phyloP scores from a whole-genome alignment of 2,113 vertebrate genomes.

The Chiloscyllium plagiosum region DNA sequence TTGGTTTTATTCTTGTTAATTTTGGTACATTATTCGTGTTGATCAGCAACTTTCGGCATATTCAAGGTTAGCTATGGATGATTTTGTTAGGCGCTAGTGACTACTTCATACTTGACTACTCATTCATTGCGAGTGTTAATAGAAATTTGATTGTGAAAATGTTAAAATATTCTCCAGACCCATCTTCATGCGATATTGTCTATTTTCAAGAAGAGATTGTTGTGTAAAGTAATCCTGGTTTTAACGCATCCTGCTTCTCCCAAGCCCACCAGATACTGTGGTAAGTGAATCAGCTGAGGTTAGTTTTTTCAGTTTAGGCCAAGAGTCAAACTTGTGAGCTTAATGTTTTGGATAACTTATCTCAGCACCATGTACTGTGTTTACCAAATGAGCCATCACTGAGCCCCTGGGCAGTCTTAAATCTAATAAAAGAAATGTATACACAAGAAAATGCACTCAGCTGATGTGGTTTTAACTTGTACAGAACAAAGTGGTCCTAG shows the following conservation, averaged over 20 bases:
- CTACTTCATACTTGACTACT: background rate
- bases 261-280: background rate
- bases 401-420: background rate
- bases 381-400: background rate
- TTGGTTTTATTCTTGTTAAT: background rate
- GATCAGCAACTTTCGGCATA: background rate
- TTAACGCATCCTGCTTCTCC: too few relatives aligned
- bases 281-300: background rate
- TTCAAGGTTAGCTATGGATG: background rate
- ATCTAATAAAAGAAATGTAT: background rate
- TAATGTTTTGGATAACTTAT: background rate
- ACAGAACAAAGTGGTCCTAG: background rate
- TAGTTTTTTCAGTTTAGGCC: background rate
- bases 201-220: background rate
- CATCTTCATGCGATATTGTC: background rate
- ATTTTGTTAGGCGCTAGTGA: background rate
- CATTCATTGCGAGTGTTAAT: background rate
- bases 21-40: background rate
- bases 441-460: background rate
- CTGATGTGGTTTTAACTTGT: background rate
- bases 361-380: background rate
- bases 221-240: background rate
- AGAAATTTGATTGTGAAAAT: background rate
- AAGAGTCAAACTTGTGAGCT: background rate
- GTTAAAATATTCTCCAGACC: background rate